Base-by-base conservation (phyloP, 2,888 invertebrate species). In the Chloroclysta siterata region DNA sequence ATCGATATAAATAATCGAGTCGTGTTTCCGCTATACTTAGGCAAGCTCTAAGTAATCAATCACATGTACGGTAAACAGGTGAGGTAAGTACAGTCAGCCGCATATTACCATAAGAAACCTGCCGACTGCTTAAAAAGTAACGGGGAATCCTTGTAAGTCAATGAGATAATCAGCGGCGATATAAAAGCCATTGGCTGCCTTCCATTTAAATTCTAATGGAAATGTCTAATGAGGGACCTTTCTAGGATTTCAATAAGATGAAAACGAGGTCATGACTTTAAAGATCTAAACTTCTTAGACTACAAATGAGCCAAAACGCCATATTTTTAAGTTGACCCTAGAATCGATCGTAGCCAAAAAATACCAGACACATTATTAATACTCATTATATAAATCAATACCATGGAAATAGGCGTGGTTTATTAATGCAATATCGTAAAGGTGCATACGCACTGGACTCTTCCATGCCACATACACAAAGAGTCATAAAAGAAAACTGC, bases 141-240 rank as follows among this genome's bases (percentile, higher is more conserved):
- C 68, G 68, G 70, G 48, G 48, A 61, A 50, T 58, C 69, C 68
- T 68, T 70, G 66, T 60, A 65, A 69, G 60, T 65, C 66, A 65
- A 68, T 62, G 51, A 60, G 44, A 53, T 69, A 66, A 72, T 69
- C 57, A 69, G 70, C 72, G 72, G 72, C 70, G 22, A 70, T 69
- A 65, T 60, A 70, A 72, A 72, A 66, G 72, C 68, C 48, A 55
- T 22, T 59, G 60, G 28, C 61, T 53, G 54, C 61, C 65, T 71
- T 69, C 68, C 68, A 63, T 68, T 52, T 61, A 56, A 48, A 66
- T 64, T 63, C 59, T 56, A 59, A 68, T 66, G 53, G 66, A 63
- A 66, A 71, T 15, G 64, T 47, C 64, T 69, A 66, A 66, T 71
- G 65, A 57, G 50, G 50, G 57, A 61, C 54, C 58, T 57, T 47